phyloP scores from a whole-genome alignment of 2,113 vertebrate species.

The Furnarius figulus region DNA sequence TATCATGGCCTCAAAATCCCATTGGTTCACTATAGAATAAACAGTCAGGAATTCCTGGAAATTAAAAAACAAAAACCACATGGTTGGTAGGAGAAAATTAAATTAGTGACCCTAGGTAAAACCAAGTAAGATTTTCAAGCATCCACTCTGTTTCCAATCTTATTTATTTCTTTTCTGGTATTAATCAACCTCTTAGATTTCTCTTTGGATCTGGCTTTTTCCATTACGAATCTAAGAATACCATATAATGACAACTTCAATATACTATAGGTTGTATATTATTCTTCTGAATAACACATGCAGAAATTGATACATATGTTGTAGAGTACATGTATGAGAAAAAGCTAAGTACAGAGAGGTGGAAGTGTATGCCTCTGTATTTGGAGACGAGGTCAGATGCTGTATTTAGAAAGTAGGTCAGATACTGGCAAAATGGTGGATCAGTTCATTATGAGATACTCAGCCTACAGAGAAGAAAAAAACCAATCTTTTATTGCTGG shows the following conservation, averaged over 20 bases:
- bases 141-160: slow-evolving; percentile 52
- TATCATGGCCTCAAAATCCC: neutral
- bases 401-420: neutral
- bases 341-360: neutral
- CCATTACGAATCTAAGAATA: slow-evolving; percentile 35
- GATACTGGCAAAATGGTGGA: neutral
- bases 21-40: slow-evolving; percentile 60
- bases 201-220: slow-evolving; percentile 36
- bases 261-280: neutral
- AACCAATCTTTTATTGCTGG: neutral
- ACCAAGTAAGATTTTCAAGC: slow-evolving; percentile 45
- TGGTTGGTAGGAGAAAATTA: slow-evolving; percentile 56
- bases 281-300: neutral
- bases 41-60: slow-evolving; percentile 62
- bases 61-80: slow-evolving; percentile 67
- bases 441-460: neutral
- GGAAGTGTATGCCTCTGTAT: neutral
- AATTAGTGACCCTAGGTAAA: slow-evolving; percentile 61
- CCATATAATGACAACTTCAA: neutral
- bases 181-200: slow-evolving; percentile 47
- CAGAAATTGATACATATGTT: neutral
- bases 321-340: neutral
- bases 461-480: neutral
- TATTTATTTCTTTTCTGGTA: slow-evolving; percentile 53
- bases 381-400: neutral